A percentile compares a stretch with the other conserved stretches of the same genome.
phyloP scores from a whole-genome alignment of 2,113 vertebrate genomes.

The Ctenomys sociabilis region DNA sequence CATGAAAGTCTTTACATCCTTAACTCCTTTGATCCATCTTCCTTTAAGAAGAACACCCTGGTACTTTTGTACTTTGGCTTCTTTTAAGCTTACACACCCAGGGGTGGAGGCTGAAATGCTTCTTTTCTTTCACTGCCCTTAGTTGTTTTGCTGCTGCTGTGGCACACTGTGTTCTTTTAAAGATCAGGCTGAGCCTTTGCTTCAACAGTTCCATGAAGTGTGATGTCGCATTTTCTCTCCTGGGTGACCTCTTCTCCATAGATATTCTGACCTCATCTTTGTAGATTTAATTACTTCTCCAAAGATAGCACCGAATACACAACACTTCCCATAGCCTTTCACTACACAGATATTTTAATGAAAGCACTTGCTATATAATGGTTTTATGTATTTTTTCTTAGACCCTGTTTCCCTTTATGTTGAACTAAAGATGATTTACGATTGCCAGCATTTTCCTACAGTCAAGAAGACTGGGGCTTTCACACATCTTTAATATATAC shows the following conservation, averaged over 20 bases:
- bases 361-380: not conserved
- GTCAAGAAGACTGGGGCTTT: not conserved
- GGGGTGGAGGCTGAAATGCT: not conserved
- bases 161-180: not conserved
- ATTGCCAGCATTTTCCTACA: not conserved
- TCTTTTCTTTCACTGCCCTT: not conserved
- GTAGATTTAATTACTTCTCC: not conserved
- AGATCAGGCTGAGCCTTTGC: not conserved
- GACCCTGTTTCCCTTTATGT: not conserved
- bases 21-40: not conserved
- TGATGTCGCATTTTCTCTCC: not conserved
- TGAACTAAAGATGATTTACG: slow-evolving; percentile 13
- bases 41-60: not conserved
- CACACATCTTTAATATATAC: not conserved
- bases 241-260: not conserved
- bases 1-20: not conserved
- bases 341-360: not conserved
- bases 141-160: not conserved
- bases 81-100: not conserved
- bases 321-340: not conserved
- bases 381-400: not conserved
- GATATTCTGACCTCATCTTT: not conserved
- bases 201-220: not conserved
- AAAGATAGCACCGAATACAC: not conserved
- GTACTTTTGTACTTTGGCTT: not conserved